Percentiles rank a stretch among this genome's conserved stretches.
Evolutionary conservation across 2,888 invertebrate species (phyloP).

Genomic region (Pseudeuparius sepicola): DNA sequence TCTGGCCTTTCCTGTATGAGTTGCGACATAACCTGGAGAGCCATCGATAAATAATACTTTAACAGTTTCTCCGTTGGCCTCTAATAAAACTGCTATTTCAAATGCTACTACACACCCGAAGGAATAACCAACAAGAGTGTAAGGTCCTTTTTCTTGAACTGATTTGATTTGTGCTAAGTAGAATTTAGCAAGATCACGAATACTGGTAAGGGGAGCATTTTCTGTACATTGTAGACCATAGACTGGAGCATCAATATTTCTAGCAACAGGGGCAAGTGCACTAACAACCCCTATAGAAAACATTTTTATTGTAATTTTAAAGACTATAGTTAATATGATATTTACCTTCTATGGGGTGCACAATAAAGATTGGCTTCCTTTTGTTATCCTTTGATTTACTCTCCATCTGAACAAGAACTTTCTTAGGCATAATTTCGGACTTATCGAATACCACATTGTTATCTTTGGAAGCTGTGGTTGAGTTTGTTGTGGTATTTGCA

Average conservation of each 20-base stretch:
- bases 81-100: slow-evolving; percentile 85
- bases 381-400: slow-evolving; percentile 41
- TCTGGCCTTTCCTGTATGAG: slow-evolving; percentile 61
- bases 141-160: slow-evolving; percentile 69
- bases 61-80: slow-evolving; percentile 48
- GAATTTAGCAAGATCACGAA: slow-evolving; percentile 61
- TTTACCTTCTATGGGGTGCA: slow-evolving; percentile 91
- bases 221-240: slow-evolving; percentile 85
- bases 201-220: slow-evolving; percentile 61
- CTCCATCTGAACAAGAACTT: slow-evolving; percentile 58
- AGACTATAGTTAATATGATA: too few relatives aligned
- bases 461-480: slow-evolving; percentile 31
- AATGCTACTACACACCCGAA: slow-evolving; percentile 92
- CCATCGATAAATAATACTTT: slow-evolving; percentile 81
- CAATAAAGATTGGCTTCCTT: slow-evolving; percentile 51
- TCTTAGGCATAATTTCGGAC: slow-evolving; percentile 62
- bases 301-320: too few relatives aligned
- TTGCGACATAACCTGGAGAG: slow-evolving; percentile 70
- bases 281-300: slow-evolving; percentile 67
- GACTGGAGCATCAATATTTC: slow-evolving; percentile 62
- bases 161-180: slow-evolving; percentile 63
- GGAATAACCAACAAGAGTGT: slow-evolving; percentile 87
- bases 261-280: slow-evolving; percentile 61
- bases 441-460: slow-evolving; percentile 44
- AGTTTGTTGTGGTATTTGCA: slow-evolving; percentile 22